Conservation (phyloP, 2,888 invertebrate genomes). For the Phyllotreta striolata region DNA sequence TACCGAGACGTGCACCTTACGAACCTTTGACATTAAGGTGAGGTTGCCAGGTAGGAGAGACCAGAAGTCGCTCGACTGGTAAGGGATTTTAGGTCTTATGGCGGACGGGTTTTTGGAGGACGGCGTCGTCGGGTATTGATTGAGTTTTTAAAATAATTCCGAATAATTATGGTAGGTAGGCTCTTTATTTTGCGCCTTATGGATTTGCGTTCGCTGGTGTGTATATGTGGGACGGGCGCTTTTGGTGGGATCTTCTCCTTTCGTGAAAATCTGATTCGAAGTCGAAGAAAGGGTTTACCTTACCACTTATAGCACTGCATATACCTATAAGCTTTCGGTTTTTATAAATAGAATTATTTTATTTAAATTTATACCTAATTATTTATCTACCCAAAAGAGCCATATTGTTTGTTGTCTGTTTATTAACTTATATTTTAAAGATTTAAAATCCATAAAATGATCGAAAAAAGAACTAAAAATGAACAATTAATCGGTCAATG, state of each 20-base stretch:
- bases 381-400: too few relatives aligned
- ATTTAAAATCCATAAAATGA: too few relatives aligned
- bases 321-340: neutral
- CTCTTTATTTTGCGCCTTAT: constrained; percentile 31
- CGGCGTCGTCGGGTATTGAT: constrained; percentile 47
- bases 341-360: too few relatives aligned
- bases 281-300: constrained; percentile 1
- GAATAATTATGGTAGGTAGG: constrained; percentile 39
- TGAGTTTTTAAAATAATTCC: constrained; percentile 54
- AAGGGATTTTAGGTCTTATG: constrained; percentile 49
- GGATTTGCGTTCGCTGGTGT: constrained; percentile 21
- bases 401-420: too few relatives aligned
- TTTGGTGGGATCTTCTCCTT: constrained; percentile 27
- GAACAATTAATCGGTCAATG: too few relatives aligned
- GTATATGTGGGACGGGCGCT: constrained; percentile 28
- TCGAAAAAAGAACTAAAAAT: too few relatives aligned
- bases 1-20: constrained; percentile 55
- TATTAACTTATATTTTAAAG: too few relatives aligned
- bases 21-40: constrained; percentile 52
- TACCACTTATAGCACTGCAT: constrained; percentile 5
- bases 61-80: constrained; percentile 54
- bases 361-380: too few relatives aligned
- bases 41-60: constrained; percentile 51
- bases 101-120: constrained; percentile 32
- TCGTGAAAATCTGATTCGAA: constrained; percentile 17